Evolutionary conservation across 2,113 vertebrate genomes (phyloP).

Genomic region (Recurvirostra avosetta): DNA sequence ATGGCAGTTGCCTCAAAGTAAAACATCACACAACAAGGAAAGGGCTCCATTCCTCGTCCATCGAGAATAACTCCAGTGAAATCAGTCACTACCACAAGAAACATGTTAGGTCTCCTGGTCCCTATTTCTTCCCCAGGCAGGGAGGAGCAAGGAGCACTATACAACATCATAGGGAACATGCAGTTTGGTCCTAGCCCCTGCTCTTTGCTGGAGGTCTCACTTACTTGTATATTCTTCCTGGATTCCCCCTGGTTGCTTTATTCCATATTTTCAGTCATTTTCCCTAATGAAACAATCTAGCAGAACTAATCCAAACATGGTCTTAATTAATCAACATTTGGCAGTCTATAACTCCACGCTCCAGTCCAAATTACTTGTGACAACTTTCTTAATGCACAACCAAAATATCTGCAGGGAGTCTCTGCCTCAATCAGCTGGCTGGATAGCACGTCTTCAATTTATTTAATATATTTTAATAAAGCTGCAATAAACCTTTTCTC

Average conservation of each 20-base stretch:
- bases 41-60: not conserved
- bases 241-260: constrained; percentile 38
- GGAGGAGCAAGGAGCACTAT: not conserved
- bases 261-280: constrained; percentile 71
- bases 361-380: constrained; percentile 78
- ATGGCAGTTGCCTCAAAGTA: not conserved
- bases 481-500: constrained; percentile 46
- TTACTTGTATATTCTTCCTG: not conserved
- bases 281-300: constrained; percentile 80
- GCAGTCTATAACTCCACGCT: constrained; percentile 69
- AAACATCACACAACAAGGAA: not conserved
- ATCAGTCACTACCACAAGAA: not conserved
- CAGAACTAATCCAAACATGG: constrained; percentile 85
- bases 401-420: constrained; percentile 64
- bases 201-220: not conserved
- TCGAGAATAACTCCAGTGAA: not conserved
- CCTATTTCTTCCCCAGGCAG: not conserved
- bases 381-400: constrained; percentile 77
- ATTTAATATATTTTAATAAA: constrained; percentile 68
- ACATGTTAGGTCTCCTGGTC: not conserved
- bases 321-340: constrained; percentile 84
- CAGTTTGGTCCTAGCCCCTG: not conserved
- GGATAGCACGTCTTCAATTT: constrained; percentile 48
- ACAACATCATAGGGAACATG: not conserved
- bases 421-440: constrained; percentile 25